Conservation (phyloP, 53 echinoderm and acorn worm species). For the Arbacia lixula region DNA sequence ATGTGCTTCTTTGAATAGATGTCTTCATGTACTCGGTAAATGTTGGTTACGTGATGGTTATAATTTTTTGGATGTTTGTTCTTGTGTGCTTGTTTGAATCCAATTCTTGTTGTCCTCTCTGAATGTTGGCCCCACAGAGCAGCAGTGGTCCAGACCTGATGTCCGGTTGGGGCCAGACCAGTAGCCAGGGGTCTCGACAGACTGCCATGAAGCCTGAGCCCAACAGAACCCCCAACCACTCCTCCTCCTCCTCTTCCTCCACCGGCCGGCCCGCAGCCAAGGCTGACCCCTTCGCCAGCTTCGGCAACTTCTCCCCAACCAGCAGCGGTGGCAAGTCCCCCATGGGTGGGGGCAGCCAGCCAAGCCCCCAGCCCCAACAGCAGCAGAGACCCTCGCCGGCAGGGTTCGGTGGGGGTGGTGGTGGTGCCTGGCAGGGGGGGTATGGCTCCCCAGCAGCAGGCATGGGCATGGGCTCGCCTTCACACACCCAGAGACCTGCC, state of each 20-base stretch:
- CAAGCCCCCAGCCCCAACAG: constrained; percentile 10
- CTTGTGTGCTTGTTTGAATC: too few species aligned
- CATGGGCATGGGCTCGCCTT: neutral
- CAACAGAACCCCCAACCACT: constrained; percentile 52
- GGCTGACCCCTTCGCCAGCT: constrained; percentile 90
- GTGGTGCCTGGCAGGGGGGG: too few species aligned
- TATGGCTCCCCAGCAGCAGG: constrained; percentile 23
- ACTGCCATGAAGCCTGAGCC: constrained; percentile 54
- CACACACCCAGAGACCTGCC: constrained; percentile 35
- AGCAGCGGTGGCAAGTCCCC: neutral
- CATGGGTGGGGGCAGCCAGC: constrained; percentile 21
- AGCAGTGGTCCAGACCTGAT: constrained; percentile 89
- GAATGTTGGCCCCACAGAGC: constrained; percentile 61
- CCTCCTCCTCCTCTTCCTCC: too few species aligned
- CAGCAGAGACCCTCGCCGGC: constrained; percentile 3
- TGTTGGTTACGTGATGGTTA: too few species aligned
- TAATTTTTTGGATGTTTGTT: too few species aligned
- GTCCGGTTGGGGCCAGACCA: constrained; percentile 69
- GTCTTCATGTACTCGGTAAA: too few species aligned
- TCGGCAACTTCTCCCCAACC: constrained; percentile 63
- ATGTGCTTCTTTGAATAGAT: too few species aligned
- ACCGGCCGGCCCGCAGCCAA: constrained; percentile 53
- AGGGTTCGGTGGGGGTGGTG: neutral
- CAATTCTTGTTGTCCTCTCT: too few species aligned
- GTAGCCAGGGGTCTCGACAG: constrained; percentile 34